A percentile compares a stretch with the other conserved stretches of the same genome.
Evolutionary conservation across 2,113 vertebrate genomes (phyloP).

Genomic region (Murina feae): DNA sequence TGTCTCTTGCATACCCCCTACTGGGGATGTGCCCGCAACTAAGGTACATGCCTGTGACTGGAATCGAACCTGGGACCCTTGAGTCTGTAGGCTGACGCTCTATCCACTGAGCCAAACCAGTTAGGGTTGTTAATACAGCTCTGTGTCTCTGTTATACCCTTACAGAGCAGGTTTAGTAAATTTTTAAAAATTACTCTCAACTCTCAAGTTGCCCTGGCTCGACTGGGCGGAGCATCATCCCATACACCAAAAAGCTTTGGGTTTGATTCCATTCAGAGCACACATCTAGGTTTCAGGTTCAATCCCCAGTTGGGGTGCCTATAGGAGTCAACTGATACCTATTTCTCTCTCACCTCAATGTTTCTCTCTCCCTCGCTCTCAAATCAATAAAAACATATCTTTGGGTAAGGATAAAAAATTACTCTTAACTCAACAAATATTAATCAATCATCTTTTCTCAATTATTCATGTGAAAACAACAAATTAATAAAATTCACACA

Average conservation of each 20-base stretch:
- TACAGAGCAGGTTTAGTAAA: neutral
- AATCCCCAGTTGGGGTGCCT: neutral
- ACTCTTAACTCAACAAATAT: neutral
- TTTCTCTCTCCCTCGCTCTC: neutral
- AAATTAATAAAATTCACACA: neutral
- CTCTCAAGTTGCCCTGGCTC: neutral
- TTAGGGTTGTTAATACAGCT: too few species aligned
- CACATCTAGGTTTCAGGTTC: too few species aligned
- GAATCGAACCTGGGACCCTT: too few species aligned
- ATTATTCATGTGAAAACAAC: conserved; percentile 10
- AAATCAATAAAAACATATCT: neutral
- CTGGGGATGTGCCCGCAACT: too few species aligned
- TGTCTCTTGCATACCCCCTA: too few species aligned
- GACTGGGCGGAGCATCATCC: too few species aligned
- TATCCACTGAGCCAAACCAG: too few species aligned
- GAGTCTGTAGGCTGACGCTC: too few species aligned
- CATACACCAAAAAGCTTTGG: too few species aligned
- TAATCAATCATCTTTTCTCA: conserved; percentile 34
- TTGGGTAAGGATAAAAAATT: neutral
- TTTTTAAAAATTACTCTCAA: conserved; percentile 6
- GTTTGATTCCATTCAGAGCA: too few species aligned
- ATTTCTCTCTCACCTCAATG: neutral
- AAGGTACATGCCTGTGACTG: too few species aligned
- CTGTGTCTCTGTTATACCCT: neutral
- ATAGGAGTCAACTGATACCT: neutral